Evolutionary conservation across 1,140 invertebrate species (phyloP).

Genomic region (Drosophila nikananu): DNA sequence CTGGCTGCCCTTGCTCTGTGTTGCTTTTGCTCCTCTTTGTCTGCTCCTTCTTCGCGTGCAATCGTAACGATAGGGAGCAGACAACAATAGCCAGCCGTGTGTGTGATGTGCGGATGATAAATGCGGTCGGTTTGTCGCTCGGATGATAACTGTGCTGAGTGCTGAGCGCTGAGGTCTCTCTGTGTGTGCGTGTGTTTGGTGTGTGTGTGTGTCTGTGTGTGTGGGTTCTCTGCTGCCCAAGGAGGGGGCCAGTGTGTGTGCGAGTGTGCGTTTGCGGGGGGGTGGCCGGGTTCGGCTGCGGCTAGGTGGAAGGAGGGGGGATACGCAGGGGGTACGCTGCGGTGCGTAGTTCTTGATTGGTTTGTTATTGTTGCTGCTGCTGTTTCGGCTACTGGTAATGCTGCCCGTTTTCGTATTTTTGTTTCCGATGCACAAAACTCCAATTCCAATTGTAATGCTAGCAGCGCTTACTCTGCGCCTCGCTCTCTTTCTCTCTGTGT

Average conservation of each 20-base stretch:
- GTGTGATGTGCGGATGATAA: constrained; percentile 66
- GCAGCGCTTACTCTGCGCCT: neutral
- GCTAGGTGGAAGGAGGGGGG: neutral
- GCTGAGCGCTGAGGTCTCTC: constrained; percentile 27
- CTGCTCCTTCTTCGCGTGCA: constrained; percentile 43
- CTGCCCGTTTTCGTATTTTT: neutral
- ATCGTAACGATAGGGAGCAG: constrained; percentile 61
- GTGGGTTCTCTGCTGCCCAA: constrained; percentile 34
- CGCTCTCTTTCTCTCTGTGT: neutral
- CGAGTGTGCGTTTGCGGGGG: constrained; percentile 30
- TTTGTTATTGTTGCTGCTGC: constrained; percentile 7
- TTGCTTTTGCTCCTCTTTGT: constrained; percentile 29
- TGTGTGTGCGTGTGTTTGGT: constrained; percentile 10
- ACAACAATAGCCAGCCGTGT: constrained; percentile 79
- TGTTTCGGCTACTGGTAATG: neutral
- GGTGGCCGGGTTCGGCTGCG: constrained; percentile 27
- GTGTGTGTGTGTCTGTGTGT: constrained; percentile 9
- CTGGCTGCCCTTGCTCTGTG: constrained; percentile 4
- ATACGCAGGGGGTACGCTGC: neutral
- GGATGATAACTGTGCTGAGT: constrained; percentile 58
- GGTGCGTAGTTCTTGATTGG: constrained; percentile 19
- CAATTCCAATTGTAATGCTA: constrained; percentile 17
- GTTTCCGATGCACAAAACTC: neutral
- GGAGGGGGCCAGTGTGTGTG: constrained; percentile 29
- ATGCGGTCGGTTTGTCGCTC: constrained; percentile 46